Evolutionary conservation across 2,113 vertebrate genomes (phyloP), one percentile per base, ranked within the genome.

Genomic region (Numenius arquata): DNA sequence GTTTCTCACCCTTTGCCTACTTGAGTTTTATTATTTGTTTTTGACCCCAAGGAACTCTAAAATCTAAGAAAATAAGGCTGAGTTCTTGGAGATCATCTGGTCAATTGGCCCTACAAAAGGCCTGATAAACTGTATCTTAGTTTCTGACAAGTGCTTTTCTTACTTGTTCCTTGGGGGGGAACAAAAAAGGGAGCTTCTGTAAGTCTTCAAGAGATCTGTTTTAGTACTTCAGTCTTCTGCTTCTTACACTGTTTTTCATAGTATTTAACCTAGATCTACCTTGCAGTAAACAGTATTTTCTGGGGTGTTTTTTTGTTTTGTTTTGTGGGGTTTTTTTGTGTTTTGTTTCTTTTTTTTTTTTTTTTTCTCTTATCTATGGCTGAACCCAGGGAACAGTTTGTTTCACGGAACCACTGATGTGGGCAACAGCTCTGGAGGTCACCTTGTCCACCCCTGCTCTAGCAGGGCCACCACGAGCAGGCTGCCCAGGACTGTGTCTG

Each of bases 401-500:
- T n/a, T 55, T 48, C 32, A 22, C 11, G 36, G 58, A 38, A 9
- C 26, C 6, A 1, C 52, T 20, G n/a, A 32, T 59, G 25, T 14
- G 32, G n/a, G 40, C 47, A 41, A 62, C 56, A 65, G 63, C 65
- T 45, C 63, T 38, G 23, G 30, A 34, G 41, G 18, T 29, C 12
- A 8, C 30, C 21, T 50, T 3, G 0, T 10, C 56, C 65, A 40
- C 47, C 45, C 13, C 40, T 55, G 40, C 45, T 34, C 53, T 23
- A 29, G 36, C 62, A 18, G 40, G 14, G 11, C n/a, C 56, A 27
- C 40, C 40, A 34, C 0, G 1, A 63, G 32, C 41, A n/a, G 47
- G 21, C 36, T 65, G 32, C 43, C 58, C 25, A 23, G 73, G 9
- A 3, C 5, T 0, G 0, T 23, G 17, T 14, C 29, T n/a, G 3